Evolutionary conservation across 2,888 invertebrate genomes (phyloP).

Genomic region (Heliconius ismenius): DNA sequence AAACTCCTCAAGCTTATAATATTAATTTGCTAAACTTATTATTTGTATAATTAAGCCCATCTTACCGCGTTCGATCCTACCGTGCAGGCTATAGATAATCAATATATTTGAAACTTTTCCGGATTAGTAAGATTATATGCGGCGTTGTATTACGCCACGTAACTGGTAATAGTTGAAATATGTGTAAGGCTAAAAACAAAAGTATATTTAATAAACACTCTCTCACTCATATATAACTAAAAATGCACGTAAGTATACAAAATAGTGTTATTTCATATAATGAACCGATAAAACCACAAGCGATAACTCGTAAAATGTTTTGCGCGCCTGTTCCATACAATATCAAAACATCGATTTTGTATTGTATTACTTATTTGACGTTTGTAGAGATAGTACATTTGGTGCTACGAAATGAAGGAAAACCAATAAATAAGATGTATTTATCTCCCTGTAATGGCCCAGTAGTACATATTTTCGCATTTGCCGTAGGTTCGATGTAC

Average conservation of each 20-base stretch:
- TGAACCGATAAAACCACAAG: slow-evolving; percentile 34
- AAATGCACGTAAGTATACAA: neutral
- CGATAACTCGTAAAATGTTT: slow-evolving; percentile 43
- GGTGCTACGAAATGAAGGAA: neutral
- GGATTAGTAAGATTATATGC: neutral
- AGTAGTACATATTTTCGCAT: neutral
- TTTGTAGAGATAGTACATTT: neutral
- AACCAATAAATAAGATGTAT: neutral
- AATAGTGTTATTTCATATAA: slow-evolving; percentile 19
- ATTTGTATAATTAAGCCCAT: too few species aligned
- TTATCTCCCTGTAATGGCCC: neutral
- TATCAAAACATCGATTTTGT: slow-evolving; percentile 38
- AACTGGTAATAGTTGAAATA: neutral
- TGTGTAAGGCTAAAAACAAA: too few species aligned
- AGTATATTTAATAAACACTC: neutral
- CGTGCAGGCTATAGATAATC: neutral
- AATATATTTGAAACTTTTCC: neutral
- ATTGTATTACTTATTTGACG: neutral
- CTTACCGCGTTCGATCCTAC: neutral
- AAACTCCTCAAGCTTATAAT: too few species aligned
- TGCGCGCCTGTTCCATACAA: slow-evolving; percentile 37
- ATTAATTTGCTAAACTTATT: too few species aligned
- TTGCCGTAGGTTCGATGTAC: neutral
- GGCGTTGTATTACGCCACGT: neutral
- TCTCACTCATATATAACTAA: neutral